Evolutionary conservation across 2,888 invertebrate species (phyloP).

Genomic region (Parascotia fuliginaria): DNA sequence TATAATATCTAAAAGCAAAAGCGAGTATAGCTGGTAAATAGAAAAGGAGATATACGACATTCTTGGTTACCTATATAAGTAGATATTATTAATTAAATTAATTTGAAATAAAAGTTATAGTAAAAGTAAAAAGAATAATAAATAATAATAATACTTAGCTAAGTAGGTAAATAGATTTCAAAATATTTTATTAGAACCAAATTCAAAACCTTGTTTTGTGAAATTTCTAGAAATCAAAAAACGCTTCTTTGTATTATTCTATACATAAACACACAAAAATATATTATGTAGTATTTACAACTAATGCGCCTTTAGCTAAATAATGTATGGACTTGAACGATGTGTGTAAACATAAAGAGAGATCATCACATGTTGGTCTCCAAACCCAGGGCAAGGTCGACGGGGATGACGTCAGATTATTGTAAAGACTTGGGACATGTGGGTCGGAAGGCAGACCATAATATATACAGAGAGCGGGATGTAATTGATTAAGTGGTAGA

Average conservation of each 20-base stretch:
- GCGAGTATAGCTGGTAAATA: constrained; percentile 9
- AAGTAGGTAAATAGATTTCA: too few species aligned
- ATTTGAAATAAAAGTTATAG: too few species aligned
- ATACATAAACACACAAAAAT: background rate
- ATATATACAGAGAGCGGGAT: constrained; percentile 55
- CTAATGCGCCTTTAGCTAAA: background rate
- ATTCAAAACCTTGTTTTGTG: too few species aligned
- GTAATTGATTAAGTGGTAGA: constrained; percentile 75
- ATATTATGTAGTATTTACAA: too few species aligned
- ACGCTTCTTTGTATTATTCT: too few species aligned
- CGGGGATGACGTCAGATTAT: constrained; percentile 70
- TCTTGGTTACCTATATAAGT: constrained; percentile 1
- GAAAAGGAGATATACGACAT: constrained; percentile 37
- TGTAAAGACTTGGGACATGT: constrained; percentile 72
- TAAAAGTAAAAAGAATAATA: too few species aligned
- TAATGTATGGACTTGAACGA: constrained; percentile 40
- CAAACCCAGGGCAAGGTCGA: constrained; percentile 73
- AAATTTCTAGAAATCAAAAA: too few species aligned
- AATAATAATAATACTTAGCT: too few species aligned
- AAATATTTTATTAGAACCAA: too few species aligned
- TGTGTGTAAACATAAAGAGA: constrained; percentile 66
- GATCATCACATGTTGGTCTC: constrained; percentile 57
- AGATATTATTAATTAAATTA: too few species aligned
- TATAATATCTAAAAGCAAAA: background rate
- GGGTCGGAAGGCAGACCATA: constrained; percentile 48